phyloP scores from a whole-genome alignment of 2,113 vertebrate species.

The Chionodraco myersi region DNA sequence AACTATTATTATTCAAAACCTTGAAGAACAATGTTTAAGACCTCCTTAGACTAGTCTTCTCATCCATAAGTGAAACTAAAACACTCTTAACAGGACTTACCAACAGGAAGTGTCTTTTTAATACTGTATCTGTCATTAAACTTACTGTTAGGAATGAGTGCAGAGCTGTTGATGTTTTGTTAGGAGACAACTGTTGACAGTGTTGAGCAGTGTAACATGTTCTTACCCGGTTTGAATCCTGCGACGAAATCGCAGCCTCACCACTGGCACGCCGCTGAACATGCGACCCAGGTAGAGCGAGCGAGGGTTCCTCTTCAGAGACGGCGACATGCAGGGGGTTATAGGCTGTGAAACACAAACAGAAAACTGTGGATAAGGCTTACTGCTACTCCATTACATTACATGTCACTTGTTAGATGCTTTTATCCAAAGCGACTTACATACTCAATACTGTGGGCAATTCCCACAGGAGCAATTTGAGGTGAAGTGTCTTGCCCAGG shows the following conservation, averaged over 20 bases:
- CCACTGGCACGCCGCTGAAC: slow-evolving; percentile 92
- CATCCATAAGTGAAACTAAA: background rate
- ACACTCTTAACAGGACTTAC: background rate
- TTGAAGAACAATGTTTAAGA: background rate
- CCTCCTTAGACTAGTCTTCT: background rate
- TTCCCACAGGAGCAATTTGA: no score
- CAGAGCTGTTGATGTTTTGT: background rate
- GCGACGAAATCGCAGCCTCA: slow-evolving; percentile 92
- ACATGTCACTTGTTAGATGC: no score
- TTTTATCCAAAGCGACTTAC: no score
- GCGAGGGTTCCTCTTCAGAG: slow-evolving; percentile 89
- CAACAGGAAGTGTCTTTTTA: background rate
- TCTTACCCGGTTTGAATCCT: slow-evolving; percentile 91
- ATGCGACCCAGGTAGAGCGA: slow-evolving; percentile 95
- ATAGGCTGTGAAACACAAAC: slow-evolving; percentile 82
- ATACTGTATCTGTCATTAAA: background rate
- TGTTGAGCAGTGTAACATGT: background rate
- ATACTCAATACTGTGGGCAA: no score
- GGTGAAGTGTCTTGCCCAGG: no score
- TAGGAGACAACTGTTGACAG: background rate
- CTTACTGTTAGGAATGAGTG: background rate
- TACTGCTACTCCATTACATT: background rate
- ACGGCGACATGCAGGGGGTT: slow-evolving; percentile 86
- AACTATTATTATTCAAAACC: no score
- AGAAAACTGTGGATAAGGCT: background rate